phyloP scores from a whole-genome alignment of 2,888 invertebrate genomes.

The Dascillus cervinus region DNA sequence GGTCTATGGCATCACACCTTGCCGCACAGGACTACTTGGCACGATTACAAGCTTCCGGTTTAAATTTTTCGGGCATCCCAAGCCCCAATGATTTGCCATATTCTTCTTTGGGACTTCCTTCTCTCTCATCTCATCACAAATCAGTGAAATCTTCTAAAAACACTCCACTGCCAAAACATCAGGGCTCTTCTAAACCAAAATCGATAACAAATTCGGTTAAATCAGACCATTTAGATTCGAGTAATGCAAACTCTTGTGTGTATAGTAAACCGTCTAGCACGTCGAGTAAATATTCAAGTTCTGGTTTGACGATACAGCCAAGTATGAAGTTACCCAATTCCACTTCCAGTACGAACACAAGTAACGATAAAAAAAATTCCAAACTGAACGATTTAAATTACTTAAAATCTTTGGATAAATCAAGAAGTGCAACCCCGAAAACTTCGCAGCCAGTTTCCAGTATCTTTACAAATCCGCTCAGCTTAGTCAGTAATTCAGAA shows the following conservation, averaged over 20 bases:
- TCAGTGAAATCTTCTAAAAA: constrained; percentile 27
- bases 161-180: constrained; percentile 25
- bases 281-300: constrained; percentile 27
- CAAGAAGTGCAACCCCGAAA: constrained; percentile 24
- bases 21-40: constrained; percentile 85
- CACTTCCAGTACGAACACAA: constrained; percentile 18
- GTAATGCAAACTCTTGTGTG: constrained; percentile 19
- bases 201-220: constrained; percentile 5
- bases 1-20: constrained; percentile 84
- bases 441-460: constrained; percentile 33
- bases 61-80: constrained; percentile 58
- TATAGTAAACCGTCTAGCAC: constrained; percentile 19
- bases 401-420: constrained; percentile 25
- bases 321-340: constrained; percentile 26
- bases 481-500: constrained; percentile 35
- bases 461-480: constrained; percentile 41
- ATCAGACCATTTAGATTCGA: constrained; percentile 9
- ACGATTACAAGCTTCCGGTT: constrained; percentile 70
- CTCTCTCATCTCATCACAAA: constrained; percentile 37
- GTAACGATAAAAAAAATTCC: constrained; percentile 24
- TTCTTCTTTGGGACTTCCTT: constrained; percentile 48
- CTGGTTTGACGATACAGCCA: constrained; percentile 33
- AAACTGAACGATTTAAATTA: constrained; percentile 26
- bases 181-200: constrained; percentile 10
- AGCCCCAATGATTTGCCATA: constrained; percentile 54